Evolutionary conservation across 2,113 vertebrate species (phyloP).

Genomic region (Xenotilapia longispinis): DNA sequence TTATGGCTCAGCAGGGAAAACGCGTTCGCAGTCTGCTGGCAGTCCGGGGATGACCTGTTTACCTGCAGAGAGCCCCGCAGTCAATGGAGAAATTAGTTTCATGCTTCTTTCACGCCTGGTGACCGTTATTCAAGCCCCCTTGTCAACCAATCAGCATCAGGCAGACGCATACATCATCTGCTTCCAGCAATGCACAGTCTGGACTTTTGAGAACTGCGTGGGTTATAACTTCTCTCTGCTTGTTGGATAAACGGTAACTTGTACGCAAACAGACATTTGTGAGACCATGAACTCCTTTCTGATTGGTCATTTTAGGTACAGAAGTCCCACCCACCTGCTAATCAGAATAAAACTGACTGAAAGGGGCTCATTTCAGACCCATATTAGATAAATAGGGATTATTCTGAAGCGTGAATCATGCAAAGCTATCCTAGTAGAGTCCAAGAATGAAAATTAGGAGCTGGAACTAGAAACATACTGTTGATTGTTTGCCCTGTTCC

Average conservation of each 20-base stretch:
- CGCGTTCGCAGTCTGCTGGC: not conserved
- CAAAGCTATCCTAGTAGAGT: not conserved
- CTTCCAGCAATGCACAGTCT: not conserved
- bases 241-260: not conserved
- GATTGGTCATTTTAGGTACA: not conserved
- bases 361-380: not conserved
- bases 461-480: not conserved
- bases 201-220: not conserved
- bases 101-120: not conserved
- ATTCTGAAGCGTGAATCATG: not conserved
- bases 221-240: not conserved
- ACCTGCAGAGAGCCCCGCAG: not conserved
- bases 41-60: not conserved
- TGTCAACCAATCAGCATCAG: not conserved
- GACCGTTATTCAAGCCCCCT: not conserved
- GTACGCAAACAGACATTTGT: not conserved
- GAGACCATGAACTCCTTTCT: not conserved
- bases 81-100: not conserved
- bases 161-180: not conserved
- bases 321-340: not conserved
- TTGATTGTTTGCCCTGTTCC: not conserved
- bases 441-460: not conserved
- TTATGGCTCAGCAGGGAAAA: not conserved
- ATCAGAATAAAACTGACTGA: not conserved
- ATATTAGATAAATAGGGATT: not conserved